Base-by-base conservation (phyloP, 2,888 invertebrate genomes). In the Rhaphigaster nebulosa region DNA sequence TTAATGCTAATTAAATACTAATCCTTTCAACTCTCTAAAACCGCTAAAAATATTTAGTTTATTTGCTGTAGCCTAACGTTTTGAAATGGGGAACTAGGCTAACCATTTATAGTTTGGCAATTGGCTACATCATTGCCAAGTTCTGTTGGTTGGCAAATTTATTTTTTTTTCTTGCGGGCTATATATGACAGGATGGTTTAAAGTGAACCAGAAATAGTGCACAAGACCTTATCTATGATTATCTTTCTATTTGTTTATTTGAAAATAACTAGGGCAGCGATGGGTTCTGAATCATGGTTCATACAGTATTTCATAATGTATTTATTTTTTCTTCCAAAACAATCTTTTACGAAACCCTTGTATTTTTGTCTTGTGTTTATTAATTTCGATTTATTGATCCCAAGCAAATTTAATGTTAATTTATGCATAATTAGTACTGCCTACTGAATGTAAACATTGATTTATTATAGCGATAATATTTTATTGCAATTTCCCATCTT, bases 71-170 rank as follows among this genome's bases (percentile, higher is more conserved):
- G 70, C 70, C 70, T 76, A 76, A 38, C 1, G 45, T 84, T 84
- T 45, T 45, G 84, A 84, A 84, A 84, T 84, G n/a, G 84, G 84
- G 26, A 84, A 84, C 84, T 84, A n/a, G 84, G 84, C 84, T 84
- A 84, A 45, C 84, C 84, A 84, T 84, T 84, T 84, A 84, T 84
- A 84, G 84, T 84, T 84, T 45, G 84, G 84, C 84, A 84, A 84
- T 84, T 84, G 45, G 84, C 84, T 45, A 45, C 45, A 26, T n/a
- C 84, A 50, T 38, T 84, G 84, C 84, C 84, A 84, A 84, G n/a
- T 26, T 41, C 8, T 23, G 29, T 65, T 38, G n/a, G 84, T 84
- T 84, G 84, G 84, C 84, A 18, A 84, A 29, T 65, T 29, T 65
- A 29, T 84, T 84, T 50, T 50, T 50, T 76, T 34, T 34, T 60